Base-by-base conservation (phyloP, 2,113 vertebrate species). In the Sclerurus mexicanus region DNA sequence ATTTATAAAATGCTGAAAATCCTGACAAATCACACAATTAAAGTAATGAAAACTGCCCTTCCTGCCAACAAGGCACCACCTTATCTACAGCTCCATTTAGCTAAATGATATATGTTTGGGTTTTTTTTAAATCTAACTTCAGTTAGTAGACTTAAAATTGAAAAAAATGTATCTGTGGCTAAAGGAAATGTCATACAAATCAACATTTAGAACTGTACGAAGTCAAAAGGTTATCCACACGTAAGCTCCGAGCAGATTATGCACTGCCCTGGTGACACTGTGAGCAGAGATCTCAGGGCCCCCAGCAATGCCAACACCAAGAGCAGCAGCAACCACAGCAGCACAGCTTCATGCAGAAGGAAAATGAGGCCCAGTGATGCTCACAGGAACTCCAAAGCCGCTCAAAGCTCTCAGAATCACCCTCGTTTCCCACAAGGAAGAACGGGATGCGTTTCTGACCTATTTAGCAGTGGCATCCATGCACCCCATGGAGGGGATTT, bases 1-100 rank as follows among this genome's bases (percentile, higher is more conserved):
- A 97, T 98, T 98, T 98, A 97, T 75, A 96, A 98, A 98, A 98
- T 98, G 98, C 98, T 98, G 98, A 95, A 98, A 98, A 98, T 98
- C 98, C 98, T 96, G 98, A 98, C 97, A 98, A 98, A 98, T 98
- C 98, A 93, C 98, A 97, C 98, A 98, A 98, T 98, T 98, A 98
- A 98, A 98, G 97, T 98, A 98, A 98, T 98, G 98, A 98, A 98
- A 98, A 98, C 93, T 94, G 97, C 91, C 91, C 97, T 96, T 87
- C 76, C 96, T 96, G 97, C 97, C 96, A 97, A 97, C 81, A 62
- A 98, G 91, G 97, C 87, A 97, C 92, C 95, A 97, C 97, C 97
- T 97, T 96, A 96, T 93, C 95, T 93, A 87, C 96, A 96, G 97
- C 92, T 97, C 95, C 90, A 96, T 96, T 97, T 97, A 98, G 96